Evolutionary conservation across 2,888 invertebrate genomes (phyloP).

Genomic region (Clepsis dumicolana): DNA sequence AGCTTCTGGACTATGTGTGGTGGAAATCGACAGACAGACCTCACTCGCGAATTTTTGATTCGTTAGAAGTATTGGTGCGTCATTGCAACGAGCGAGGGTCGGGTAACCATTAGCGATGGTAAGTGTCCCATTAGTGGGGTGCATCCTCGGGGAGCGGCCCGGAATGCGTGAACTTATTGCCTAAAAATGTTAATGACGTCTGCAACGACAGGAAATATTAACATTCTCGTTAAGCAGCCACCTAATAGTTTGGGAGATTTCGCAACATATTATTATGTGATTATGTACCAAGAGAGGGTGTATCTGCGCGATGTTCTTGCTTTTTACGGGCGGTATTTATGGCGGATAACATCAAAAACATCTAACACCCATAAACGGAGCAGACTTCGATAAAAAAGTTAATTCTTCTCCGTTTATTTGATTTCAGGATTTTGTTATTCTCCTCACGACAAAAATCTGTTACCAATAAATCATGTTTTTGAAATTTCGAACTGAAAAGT

Average conservation of each 20-base stretch:
- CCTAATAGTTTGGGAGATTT: neutral
- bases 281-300: neutral
- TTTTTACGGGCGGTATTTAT: neutral
- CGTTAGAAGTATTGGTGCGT: too few species aligned
- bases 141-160: neutral
- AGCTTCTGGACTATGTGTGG: too few species aligned
- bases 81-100: too few species aligned
- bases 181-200: neutral
- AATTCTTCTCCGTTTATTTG: neutral
- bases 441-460: too few species aligned
- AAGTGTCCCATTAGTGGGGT: neutral
- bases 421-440: neutral
- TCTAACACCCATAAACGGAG: neutral
- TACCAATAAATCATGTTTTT: too few species aligned
- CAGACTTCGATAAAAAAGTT: neutral
- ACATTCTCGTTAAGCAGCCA: neutral
- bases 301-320: neutral
- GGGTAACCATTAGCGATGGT: neutral
- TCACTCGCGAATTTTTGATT: too few species aligned
- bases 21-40: too few species aligned
- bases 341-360: neutral
- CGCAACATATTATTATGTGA: neutral
- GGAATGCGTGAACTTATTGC: neutral
- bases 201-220: neutral
- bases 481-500: too few species aligned